phyloP scores from a whole-genome alignment of 2,888 invertebrate genomes.

The Creontiades dilutus region DNA sequence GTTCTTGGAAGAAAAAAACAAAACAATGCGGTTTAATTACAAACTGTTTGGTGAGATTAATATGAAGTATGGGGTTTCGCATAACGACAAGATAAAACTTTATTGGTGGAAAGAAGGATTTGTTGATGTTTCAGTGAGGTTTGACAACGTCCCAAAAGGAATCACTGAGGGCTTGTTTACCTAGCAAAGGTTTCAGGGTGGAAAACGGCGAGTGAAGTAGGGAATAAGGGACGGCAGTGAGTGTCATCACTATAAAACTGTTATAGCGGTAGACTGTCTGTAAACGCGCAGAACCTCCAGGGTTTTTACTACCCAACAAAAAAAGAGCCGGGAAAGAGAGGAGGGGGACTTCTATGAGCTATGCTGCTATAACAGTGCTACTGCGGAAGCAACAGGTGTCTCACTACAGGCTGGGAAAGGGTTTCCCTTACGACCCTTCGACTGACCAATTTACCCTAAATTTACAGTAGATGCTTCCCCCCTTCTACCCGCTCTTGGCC shows the following conservation, averaged over 20 bases:
- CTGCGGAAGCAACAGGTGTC: conserved; percentile 57
- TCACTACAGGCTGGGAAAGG: conserved; percentile 10
- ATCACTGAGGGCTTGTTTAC: conserved; percentile 24
- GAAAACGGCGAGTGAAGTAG: conserved; percentile 5
- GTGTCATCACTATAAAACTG: conserved; percentile 67
- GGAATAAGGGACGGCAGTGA: conserved; percentile 49
- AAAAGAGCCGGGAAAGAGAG: neutral
- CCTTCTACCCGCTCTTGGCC: neutral
- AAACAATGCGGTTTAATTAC: no score
- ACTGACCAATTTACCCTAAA: conserved; percentile 51
- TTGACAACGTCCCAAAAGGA: neutral
- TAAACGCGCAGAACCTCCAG: conserved; percentile 55
- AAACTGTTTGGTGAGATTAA: no score
- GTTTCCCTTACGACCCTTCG: conserved; percentile 36
- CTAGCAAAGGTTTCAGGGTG: neutral
- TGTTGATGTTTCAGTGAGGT: neutral
- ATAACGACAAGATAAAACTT: no score
- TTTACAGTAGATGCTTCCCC: conserved; percentile 50
- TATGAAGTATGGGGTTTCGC: no score
- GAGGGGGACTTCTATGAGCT: conserved; percentile 63
- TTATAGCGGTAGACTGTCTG: conserved; percentile 59
- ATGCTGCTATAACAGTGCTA: conserved; percentile 62
- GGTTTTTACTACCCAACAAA: conserved; percentile 48
- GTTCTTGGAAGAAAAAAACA: no score
- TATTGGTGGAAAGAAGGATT: no score